phyloP scores from a whole-genome alignment of 2,888 invertebrate genomes.

The Limenitis camilla region DNA sequence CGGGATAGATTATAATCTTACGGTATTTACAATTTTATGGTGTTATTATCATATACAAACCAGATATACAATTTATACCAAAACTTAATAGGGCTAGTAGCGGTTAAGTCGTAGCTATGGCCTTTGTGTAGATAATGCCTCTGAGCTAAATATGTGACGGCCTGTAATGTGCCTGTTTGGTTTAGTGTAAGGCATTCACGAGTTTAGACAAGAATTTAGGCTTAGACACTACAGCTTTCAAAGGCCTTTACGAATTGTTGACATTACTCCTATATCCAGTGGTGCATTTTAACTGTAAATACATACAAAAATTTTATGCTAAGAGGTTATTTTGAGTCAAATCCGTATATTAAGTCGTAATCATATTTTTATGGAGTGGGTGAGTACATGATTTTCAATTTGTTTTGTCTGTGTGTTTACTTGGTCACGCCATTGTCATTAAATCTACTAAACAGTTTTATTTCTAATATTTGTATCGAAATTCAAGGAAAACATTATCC shows the following conservation, averaged over 20 bases:
- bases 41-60: background rate
- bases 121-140: conserved; percentile 40
- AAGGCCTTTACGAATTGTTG: conserved; percentile 3
- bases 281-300: conserved; percentile 5
- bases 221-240: background rate
- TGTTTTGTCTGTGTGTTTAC: no score
- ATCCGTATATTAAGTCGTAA: no score
- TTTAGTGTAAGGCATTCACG: conserved; percentile 29
- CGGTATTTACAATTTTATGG: no score
- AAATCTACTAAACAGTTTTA: no score
- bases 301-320: no score
- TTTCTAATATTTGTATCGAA: no score
- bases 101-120: conserved; percentile 25
- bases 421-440: no score
- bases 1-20: no score
- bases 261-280: background rate
- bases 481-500: no score
- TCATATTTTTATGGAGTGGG: no score
- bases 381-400: no score
- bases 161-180: conserved; percentile 36
- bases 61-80: background rate
- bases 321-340: no score
- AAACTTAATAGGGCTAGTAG: background rate
- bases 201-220: conserved; percentile 8
- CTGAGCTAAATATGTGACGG: conserved; percentile 40